Conservation (phyloP, 2,888 invertebrate genomes). For the Protonemura montana region DNA sequence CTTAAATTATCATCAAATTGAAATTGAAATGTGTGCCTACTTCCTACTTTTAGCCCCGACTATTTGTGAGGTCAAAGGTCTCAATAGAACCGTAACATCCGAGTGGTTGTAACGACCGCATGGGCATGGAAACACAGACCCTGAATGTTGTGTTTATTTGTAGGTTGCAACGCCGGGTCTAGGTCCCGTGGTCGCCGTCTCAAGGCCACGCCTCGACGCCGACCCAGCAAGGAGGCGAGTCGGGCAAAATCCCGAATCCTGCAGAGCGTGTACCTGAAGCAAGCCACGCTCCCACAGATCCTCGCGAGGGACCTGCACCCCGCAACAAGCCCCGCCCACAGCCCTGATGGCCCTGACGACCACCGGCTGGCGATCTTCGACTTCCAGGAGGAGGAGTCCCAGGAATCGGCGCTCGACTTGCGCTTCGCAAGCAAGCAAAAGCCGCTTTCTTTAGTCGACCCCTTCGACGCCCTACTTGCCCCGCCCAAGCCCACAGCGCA, state of each 20-base stretch:
- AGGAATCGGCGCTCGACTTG: neutral
- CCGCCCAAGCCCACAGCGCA: neutral
- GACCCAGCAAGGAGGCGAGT: neutral
- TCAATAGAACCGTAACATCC: too few relatives aligned
- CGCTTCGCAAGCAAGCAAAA: neutral
- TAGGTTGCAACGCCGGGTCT: neutral
- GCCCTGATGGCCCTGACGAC: too few relatives aligned
- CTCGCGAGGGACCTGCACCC: too few relatives aligned
- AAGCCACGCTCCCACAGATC: neutral
- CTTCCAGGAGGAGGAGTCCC: neutral
- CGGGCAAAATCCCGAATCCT: conserved; percentile 21
- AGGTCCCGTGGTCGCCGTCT: neutral
- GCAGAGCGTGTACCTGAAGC: conserved; percentile 33
- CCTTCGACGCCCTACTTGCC: neutral
- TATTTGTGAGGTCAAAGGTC: too few relatives aligned
- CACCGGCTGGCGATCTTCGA: neutral
- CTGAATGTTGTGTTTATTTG: neutral
- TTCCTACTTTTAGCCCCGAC: too few relatives aligned
- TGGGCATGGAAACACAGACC: neutral
- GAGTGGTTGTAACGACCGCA: too few relatives aligned
- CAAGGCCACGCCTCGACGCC: neutral
- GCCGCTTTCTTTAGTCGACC: neutral
- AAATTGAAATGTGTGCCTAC: too few relatives aligned
- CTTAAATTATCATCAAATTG: too few relatives aligned
- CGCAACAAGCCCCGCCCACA: too few relatives aligned